Conservation (phyloP, 2,888 invertebrate species). For the Molanna angustata region DNA sequence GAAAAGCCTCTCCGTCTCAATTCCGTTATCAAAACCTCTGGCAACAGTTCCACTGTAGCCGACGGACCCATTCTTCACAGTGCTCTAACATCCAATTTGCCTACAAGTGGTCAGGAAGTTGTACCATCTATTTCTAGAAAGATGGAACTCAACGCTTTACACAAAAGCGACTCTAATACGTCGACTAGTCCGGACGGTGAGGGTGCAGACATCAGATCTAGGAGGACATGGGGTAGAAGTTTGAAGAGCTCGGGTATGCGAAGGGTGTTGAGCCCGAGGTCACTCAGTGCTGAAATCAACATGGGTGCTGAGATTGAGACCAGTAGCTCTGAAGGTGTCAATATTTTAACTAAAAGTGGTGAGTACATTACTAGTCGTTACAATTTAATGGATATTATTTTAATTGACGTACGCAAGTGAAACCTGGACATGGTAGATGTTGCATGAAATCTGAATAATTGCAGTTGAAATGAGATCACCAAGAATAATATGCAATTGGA, state of each 20-base stretch:
- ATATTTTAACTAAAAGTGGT: slow-evolving; percentile 28
- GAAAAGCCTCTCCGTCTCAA: slow-evolving; percentile 45
- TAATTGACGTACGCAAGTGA: too few species aligned
- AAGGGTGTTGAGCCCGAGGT: slow-evolving; percentile 32
- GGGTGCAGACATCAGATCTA: slow-evolving; percentile 5
- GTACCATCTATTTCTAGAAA: slow-evolving; percentile 15
- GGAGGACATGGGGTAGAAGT: slow-evolving; percentile 22
- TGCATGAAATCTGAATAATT: too few species aligned
- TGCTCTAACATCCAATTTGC: slow-evolving; percentile 23
- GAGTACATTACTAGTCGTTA: too few species aligned
- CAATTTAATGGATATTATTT: too few species aligned
- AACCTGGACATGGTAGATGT: too few species aligned
- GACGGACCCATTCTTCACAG: slow-evolving; percentile 31
- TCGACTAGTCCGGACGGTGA: slow-evolving; percentile 28
- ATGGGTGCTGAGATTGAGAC: slow-evolving; percentile 42
- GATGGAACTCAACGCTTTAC: slow-evolving; percentile 41
- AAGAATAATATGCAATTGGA: too few species aligned
- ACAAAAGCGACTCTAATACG: slow-evolving; percentile 40
- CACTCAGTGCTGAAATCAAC: slow-evolving; percentile 34
- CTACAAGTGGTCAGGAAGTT: slow-evolving; percentile 16
- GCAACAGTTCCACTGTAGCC: slow-evolving; percentile 22
- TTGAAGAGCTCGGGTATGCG: slow-evolving; percentile 26
- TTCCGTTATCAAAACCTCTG: slow-evolving; percentile 45
- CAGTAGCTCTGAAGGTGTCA: slow-evolving; percentile 44
- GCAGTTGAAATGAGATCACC: too few species aligned